Conservation (phyloP, 2,113 vertebrate genomes). For the Scomber scombrus region DNA sequence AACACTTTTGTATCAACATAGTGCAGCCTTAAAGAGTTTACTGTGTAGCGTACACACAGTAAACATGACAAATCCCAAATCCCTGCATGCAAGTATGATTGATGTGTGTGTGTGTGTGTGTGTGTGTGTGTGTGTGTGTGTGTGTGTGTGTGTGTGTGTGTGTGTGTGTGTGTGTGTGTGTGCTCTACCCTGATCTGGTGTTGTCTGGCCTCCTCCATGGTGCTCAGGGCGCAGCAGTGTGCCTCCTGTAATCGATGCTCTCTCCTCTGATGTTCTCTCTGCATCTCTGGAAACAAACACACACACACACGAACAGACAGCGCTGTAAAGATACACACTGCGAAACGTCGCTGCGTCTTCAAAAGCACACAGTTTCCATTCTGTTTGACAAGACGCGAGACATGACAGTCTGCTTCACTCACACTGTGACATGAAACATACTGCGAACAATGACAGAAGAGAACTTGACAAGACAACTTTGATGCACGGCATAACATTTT, state of each 20-base stretch:
- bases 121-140: slow-evolving; percentile 9
- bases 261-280: slow-evolving; percentile 93
- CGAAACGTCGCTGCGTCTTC: background rate
- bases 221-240: slow-evolving; percentile 93
- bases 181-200: slow-evolving; percentile 90
- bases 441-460: background rate
- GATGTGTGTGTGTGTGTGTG: no score
- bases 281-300: slow-evolving; percentile 83
- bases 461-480: background rate
- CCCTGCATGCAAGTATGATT: background rate
- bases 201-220: slow-evolving; percentile 94
- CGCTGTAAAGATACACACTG: background rate
- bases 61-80: background rate
- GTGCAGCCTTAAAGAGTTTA: no score
- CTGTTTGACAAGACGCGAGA: background rate
- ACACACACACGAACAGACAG: background rate
- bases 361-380: slow-evolving; percentile 2
- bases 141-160: background rate
- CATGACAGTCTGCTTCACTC: background rate
- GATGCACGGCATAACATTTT: no score
- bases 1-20: no score
- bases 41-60: no score
- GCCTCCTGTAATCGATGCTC: slow-evolving; percentile 94
- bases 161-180: slow-evolving; percentile 5
- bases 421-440: background rate